phyloP scores from a whole-genome alignment of 1,140 invertebrate genomes.

The Triops cancriformis region DNA sequence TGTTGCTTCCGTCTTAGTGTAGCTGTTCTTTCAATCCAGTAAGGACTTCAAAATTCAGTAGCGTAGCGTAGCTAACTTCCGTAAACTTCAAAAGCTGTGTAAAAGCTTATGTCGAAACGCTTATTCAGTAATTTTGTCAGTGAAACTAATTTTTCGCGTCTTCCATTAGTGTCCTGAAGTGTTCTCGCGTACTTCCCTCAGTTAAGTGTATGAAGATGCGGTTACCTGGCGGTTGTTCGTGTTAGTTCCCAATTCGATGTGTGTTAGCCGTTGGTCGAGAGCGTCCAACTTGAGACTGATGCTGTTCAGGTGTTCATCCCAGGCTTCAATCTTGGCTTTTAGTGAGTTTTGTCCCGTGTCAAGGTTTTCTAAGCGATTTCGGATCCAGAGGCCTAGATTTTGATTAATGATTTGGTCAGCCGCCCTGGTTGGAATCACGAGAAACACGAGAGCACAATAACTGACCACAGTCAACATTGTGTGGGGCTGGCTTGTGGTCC shows the following conservation, averaged over 20 bases:
- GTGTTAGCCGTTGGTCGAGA: not conserved
- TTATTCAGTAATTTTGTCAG: too few relatives aligned
- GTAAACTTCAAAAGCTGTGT: too few relatives aligned
- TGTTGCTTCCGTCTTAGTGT: too few relatives aligned
- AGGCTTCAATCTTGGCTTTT: not conserved
- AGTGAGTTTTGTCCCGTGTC: not conserved
- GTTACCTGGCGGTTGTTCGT: not conserved
- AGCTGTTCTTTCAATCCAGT: too few relatives aligned
- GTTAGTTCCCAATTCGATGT: not conserved
- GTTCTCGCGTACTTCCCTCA: too few relatives aligned
- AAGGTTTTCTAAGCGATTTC: not conserved
- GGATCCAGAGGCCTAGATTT: not conserved
- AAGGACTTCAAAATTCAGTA: too few relatives aligned
- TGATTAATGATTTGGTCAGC: not conserved
- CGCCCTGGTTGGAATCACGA: not conserved
- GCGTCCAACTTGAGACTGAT: conserved; percentile 1
- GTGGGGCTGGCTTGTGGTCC: not conserved
- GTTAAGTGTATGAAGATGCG: not conserved
- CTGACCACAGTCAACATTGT: not conserved
- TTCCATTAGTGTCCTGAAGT: too few relatives aligned
- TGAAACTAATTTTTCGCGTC: too few relatives aligned
- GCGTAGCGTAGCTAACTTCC: too few relatives aligned
- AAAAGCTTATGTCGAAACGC: too few relatives aligned
- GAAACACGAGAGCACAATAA: not conserved
- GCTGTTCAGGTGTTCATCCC: not conserved